Conservation (phyloP, 2,797 vertebrate species). For the Sebastolobus altivelis region DNA sequence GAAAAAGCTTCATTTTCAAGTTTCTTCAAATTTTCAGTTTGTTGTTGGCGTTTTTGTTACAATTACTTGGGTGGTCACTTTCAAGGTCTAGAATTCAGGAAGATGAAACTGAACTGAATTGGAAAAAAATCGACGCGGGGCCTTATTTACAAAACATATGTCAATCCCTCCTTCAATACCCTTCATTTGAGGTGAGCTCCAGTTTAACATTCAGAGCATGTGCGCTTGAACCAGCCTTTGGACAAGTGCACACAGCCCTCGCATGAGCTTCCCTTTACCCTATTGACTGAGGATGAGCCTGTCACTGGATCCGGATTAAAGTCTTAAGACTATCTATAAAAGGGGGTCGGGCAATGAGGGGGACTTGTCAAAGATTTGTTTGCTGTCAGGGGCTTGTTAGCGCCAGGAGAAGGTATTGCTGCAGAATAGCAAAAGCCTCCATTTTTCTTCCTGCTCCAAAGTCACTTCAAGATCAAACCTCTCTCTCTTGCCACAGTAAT, state of each 20-base stretch:
- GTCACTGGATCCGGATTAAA: slow-evolving; percentile 87
- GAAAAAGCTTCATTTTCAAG: neutral
- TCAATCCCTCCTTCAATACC: slow-evolving; percentile 60
- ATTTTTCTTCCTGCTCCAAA: slow-evolving; percentile 75
- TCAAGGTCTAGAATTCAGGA: neutral
- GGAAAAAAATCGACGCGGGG: neutral
- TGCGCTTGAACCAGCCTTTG: slow-evolving; percentile 75
- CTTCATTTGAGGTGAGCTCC: slow-evolving; percentile 76
- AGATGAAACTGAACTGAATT: neutral
- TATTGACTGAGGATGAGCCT: slow-evolving; percentile 88
- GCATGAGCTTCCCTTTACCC: slow-evolving; percentile 83
- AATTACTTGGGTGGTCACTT: neutral
- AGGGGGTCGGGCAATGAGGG: slow-evolving; percentile 66
- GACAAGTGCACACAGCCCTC: slow-evolving; percentile 78
- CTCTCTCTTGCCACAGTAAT: slow-evolving; percentile 62
- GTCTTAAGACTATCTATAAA: slow-evolving; percentile 88
- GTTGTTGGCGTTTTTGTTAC: neutral
- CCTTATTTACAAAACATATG: slow-evolving; percentile 35
- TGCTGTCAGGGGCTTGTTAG: slow-evolving; percentile 77
- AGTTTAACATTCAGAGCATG: slow-evolving; percentile 82
- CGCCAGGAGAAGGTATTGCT: slow-evolving; percentile 66
- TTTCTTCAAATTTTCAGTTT: no score
- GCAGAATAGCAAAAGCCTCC: slow-evolving; percentile 68
- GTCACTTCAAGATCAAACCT: slow-evolving; percentile 83
- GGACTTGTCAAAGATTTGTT: slow-evolving; percentile 83